These are phyloP conservation scores for Bicyclus anynana DNA, from an alignment of 1,140 invertebrate species.

Conservation along the genomic window DNA sequence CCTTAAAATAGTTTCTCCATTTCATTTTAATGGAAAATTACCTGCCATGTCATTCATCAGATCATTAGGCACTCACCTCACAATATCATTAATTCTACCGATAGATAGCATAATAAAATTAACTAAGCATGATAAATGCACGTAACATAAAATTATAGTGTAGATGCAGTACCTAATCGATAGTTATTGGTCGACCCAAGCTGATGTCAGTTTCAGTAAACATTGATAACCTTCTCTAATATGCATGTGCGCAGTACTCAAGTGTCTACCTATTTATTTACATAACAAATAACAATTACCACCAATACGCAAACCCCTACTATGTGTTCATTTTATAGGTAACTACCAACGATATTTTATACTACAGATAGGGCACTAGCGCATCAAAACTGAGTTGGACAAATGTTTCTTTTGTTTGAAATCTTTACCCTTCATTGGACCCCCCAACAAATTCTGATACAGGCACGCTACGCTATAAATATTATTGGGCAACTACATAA, in stretches of 20 bases:
- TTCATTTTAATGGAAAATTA: neutral
- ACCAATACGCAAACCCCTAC: too few relatives aligned
- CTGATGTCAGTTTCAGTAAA: conserved; percentile 5
- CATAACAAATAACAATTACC: too few relatives aligned
- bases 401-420: too few relatives aligned
- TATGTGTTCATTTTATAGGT: too few relatives aligned
- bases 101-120: neutral
- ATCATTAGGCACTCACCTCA: neutral
- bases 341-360: too few relatives aligned
- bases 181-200: neutral
- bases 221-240: conserved; percentile 9
- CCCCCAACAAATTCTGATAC: too few relatives aligned
- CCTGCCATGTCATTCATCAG: neutral
- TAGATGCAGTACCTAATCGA: neutral
- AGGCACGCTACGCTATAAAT: too few relatives aligned
- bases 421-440: too few relatives aligned
- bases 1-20: neutral
- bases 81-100: neutral
- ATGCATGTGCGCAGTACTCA: neutral
- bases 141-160: neutral
- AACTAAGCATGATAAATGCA: neutral
- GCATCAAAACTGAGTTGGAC: too few relatives aligned
- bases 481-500: too few relatives aligned
- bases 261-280: neutral
- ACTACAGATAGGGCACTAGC: too few relatives aligned